Base-by-base conservation (phyloP, 1,140 invertebrate species). In the Idris sp. region DNA sequence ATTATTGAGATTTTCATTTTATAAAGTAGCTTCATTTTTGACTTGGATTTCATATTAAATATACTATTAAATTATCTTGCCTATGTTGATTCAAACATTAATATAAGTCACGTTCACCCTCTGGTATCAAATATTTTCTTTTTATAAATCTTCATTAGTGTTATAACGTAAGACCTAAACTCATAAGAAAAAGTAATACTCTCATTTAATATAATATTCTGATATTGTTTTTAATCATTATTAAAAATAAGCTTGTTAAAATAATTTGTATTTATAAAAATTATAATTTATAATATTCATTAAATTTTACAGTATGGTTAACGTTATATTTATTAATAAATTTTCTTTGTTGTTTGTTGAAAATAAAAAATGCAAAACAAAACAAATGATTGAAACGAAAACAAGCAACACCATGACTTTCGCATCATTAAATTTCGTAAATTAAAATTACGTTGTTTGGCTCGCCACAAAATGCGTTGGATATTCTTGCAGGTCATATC, bases 401-500 rank as follows among this genome's bases (percentile, higher is more conserved):
- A 22, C 31, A 41, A n/a, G 19, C 48, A 18, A 10, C 15, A 14
- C n/a, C 0, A 1, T 9, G 43, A 18, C 40, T 54, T 48, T 48
- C 41, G 10, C 49, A 46, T 40, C 31, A 26, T 49, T 53, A 51
- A 53, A 71, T 54, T 54, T 48, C 28, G 41, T 48, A 53, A 46
- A 74, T 59, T 36, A 56, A 74, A 59, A 61, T 74, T 53, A 54
- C 48, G 40, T 49, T 38, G 49, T 36, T 67, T 25, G 25, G 38
- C 33, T 64, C 51, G 69, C 35, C 40, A 65, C 31, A 28, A 56
- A 67, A 54, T 56, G 49, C 72, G 58, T 61, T 62, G 62, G 51
- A 64, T 62, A 43, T 56, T 54, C 62, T 67, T 62, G 18, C 16
- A 49, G 56, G 56, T 76, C 58, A 74, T 83, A 83, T 84, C 82